Evolutionary conservation across 2,797 vertebrate genomes (phyloP), one percentile per base, ranked within the genome.

Genomic region (Pseudochromis fuscus): DNA sequence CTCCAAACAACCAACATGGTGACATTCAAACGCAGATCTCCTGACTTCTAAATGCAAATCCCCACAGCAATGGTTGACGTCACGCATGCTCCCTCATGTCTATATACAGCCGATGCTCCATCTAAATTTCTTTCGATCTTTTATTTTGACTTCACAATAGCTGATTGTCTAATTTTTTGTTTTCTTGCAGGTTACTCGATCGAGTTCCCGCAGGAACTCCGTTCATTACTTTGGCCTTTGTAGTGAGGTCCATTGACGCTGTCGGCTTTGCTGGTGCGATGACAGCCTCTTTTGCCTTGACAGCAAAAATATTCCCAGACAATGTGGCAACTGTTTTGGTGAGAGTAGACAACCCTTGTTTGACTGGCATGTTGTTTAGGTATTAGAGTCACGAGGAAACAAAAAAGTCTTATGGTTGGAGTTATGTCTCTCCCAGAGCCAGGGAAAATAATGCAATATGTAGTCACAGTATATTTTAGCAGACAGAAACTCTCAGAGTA

Each of bases 251-350:
- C 8, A 4, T 95, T 5, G 96, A 99, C 45, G 98, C 97, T 0
- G 10, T 98, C 25, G 93, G 97, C 48, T 99, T 97, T 71, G 91
- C 95, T 2, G 96, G 93, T 16, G 94, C 96, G 0, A 93, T 93
- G 60, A 99, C 96, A 0, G 95, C 98, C 0, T 95, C 97, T 0
- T 97, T 95, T 76, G 95, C 98, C 5, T 89, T 98, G 33, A 94
- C 96, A 4, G 95, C 95, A 18, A 94, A 96, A 81, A 93, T 95
- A 58, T 99, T 99, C 87, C 98, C 97, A 16, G 92, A 94, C 88
- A 98, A 96, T 72, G 94, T 98, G 87, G 97, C 96, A 1, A 98
- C 97, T 82, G 95, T 98, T 53, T 1, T 99, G 95, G 98, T 99
- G 94, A 94, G 96, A 88, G 77, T 30, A 68, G 72, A 75, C 65